Evolutionary conservation across 2,797 vertebrate species (phyloP), one percentile per base, ranked within the genome.

Genomic region (Chrosomus eos): DNA sequence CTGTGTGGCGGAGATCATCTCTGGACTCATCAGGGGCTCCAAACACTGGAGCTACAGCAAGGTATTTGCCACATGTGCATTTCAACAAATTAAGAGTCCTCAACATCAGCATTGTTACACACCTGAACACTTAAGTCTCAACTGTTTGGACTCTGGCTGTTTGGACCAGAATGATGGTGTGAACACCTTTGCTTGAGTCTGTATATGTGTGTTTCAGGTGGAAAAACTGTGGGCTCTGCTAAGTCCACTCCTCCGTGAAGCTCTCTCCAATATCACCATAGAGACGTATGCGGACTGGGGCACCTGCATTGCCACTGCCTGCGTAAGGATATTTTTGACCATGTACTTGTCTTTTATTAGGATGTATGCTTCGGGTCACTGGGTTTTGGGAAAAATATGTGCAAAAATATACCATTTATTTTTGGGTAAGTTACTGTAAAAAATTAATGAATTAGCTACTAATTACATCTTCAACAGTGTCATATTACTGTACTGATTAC

Each of bases 271-370:
- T 92, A 99, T 99, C 86, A 99, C 97, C 0, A 94, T 99, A 85
- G 98, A 99, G 89, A 99, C 98, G 0, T 99, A 99, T 23, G 96
- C 95, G 0, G 98, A 99, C 85, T 99, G 98, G 98, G 98, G 98
- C 70, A 98, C 98, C 1, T 99, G 98, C 91, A 97, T 99, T 71
- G 98, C 98, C 84, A 99, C 97, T 0, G 97, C 98, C 72, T 99
- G 98, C 90, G 98, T 99, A 95, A 95, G 94, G n/a, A 62, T 33
- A 5, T 45, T 21, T 68, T 36, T 77, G 48, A 58, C 31, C 51
- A 76, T 4, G 5, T 9, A 38, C 31, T 38, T 2, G 23, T 58
- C 73, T 53, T 75, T 55, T n/a, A n/a, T 33, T n/a, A 5, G 14
- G 51, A 36, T 55, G 31, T 55, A 33, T 74, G 48, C 31, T 33